A percentile compares a stretch with the other conserved stretches of the same genome.
phyloP scores from a whole-genome alignment of 2,797 vertebrate species.

The Alauda arvensis region DNA sequence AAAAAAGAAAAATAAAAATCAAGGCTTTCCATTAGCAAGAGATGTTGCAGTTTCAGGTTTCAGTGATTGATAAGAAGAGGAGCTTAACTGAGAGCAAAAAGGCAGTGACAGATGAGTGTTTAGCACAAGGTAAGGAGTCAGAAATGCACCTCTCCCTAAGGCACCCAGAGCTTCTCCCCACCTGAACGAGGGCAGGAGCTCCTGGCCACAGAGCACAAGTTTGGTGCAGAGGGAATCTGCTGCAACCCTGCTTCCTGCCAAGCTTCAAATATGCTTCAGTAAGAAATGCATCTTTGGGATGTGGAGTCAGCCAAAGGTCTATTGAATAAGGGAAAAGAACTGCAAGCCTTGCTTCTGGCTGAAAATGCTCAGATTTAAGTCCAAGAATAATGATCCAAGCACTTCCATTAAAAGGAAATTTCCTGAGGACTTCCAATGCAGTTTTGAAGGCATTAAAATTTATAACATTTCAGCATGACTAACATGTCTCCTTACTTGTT shows the following conservation, averaged over 20 bases:
- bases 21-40: not conserved
- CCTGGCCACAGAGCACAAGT: not conserved
- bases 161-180: not conserved
- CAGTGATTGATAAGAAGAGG: not conserved
- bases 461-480: not conserved
- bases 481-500: not conserved
- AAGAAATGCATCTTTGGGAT: constrained; percentile 41
- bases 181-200: not conserved
- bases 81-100: not conserved
- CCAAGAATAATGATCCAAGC: constrained; percentile 22
- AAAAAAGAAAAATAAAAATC: not conserved
- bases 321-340: constrained; percentile 30
- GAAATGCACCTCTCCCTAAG: not conserved
- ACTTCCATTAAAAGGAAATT: not conserved
- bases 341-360: constrained; percentile 30
- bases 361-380: not conserved
- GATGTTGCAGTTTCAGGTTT: not conserved
- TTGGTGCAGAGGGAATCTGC: constrained; percentile 39
- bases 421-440: not conserved
- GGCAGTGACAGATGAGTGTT: not conserved
- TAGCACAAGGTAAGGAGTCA: not conserved
- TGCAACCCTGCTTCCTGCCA: constrained; percentile 52
- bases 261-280: constrained; percentile 36
- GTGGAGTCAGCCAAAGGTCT: constrained; percentile 49
- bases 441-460: not conserved